These are phyloP conservation scores for Champsocephalus gunnari DNA, from an alignment of 2,797 vertebrate species.

Conservation along the genomic window DNA sequence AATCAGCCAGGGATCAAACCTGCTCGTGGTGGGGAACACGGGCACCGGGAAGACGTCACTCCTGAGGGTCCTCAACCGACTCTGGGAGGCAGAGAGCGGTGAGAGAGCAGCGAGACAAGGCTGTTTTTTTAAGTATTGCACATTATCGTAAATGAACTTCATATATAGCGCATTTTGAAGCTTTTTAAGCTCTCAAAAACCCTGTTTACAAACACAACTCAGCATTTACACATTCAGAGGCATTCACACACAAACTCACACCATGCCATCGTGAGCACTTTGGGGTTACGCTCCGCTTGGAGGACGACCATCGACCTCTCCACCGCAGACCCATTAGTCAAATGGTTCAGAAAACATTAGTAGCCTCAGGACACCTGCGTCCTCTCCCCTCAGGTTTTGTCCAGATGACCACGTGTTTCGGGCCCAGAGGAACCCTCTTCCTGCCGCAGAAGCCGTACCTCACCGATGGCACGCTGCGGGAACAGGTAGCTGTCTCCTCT, in stretches of 20 bases:
- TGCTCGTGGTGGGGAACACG: constrained; percentile 95
- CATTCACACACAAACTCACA: no score
- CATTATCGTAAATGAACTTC: no score
- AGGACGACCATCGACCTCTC: no score
- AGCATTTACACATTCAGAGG: no score
- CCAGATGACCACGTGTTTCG: constrained; percentile 91
- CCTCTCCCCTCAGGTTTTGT: constrained; percentile 85
- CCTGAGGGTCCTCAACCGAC: constrained; percentile 90
- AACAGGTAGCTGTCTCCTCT: constrained; percentile 86
- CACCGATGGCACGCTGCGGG: constrained; percentile 94
- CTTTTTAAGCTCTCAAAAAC: no score
- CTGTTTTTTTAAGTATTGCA: no score
- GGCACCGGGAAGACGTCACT: constrained; percentile 97
- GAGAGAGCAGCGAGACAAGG: constrained; percentile 29
- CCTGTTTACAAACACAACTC: no score
- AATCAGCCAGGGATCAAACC: constrained; percentile 87
- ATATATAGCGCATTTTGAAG: no score
- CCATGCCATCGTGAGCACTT: no score
- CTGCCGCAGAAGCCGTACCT: constrained; percentile 95
- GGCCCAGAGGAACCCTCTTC: constrained; percentile 94
- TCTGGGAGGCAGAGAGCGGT: constrained; percentile 92
- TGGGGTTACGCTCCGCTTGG: no score
- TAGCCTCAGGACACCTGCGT: neutral
- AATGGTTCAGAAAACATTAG: neutral
- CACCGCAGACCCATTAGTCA: no score